Evolutionary conservation across 2,113 vertebrate genomes (phyloP), one percentile per base, ranked within the genome.

Genomic region (Pao palembangensis): DNA sequence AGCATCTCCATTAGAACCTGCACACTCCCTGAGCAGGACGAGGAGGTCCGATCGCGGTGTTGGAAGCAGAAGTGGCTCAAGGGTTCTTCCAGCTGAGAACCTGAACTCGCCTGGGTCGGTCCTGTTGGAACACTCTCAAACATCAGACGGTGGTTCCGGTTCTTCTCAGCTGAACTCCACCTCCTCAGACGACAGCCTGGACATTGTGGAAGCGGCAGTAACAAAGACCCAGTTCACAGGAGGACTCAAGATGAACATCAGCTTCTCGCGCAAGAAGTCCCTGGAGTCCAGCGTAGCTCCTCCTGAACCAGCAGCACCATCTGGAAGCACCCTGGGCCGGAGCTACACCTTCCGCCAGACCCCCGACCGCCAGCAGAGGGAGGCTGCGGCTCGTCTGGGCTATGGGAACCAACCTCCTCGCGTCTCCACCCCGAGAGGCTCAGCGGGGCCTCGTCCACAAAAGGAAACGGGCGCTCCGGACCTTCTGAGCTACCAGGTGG

Each of bases 401-500:
- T 86, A 86, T 2, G 69, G 76, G 5, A 86, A 72, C 0, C 58
- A 75, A 0, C 50, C 31, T 0, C 61, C 81, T 10, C 71, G 48
- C 12, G 76, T 88, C 47, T 85, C 89, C 0, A 74, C 88, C 42
- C 84, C 90, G 0, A 69, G 79, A 58, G 56, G 70, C 20, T 64
- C 60, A 0, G 42, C 69, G 21, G 62, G 61, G 43, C 58, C 13
- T 41, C 21, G 51, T 61, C 55, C n/a, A 15, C 1, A 8, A 55
- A 82, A 66, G 44, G 70, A 57, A 8, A 7, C 0, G 0, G 23
- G 20, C 5, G 48, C 80, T 19, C 66, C 64, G 2, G 81, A 77
- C 19, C 28, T 88, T 0, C 84, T 85, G 0, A 88, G 90, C 0
- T 98, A 96, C 0, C 89, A 95, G 53, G 93, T 97, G 1, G 93